A percentile compares a stretch with the other conserved stretches of the same genome.
These are phyloP conservation scores for Apocrypta bakeri DNA, from an alignment of 1,140 invertebrate species.

Conservation along the genomic window DNA sequence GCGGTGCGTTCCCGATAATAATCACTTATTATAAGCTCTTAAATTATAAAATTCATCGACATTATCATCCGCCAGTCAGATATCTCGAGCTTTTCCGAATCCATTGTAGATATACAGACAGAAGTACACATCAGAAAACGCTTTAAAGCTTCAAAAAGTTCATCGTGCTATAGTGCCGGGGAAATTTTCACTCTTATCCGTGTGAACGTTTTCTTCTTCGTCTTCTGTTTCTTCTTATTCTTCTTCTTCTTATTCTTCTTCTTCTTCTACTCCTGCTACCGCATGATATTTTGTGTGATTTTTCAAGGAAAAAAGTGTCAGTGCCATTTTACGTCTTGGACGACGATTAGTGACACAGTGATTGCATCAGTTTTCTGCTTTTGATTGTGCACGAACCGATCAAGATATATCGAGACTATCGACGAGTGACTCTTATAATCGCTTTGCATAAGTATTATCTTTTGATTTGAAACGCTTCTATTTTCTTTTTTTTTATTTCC, in stretches of 20 bases:
- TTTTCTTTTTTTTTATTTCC: background rate
- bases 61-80: background rate
- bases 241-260: background rate
- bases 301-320: slow-evolving; percentile 4
- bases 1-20: slow-evolving; percentile 67
- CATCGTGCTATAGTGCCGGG: background rate
- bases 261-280: background rate
- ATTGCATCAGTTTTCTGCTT: slow-evolving; percentile 15
- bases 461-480: background rate
- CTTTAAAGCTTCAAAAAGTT: background rate
- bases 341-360: slow-evolving; percentile 35
- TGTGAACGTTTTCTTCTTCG: background rate
- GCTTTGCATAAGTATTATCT: slow-evolving; percentile 35
- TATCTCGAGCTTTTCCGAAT: background rate
- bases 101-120: background rate
- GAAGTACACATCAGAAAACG: background rate
- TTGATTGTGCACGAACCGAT: background rate
- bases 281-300: background rate
- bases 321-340: background rate
- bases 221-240: background rate
- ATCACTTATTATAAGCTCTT: background rate
- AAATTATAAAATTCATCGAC: background rate
- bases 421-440: background rate
- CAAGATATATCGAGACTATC: background rate
- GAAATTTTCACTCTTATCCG: background rate